A percentile compares a stretch with the other conserved stretches of the same genome.
Conservation (phyloP, 2,113 vertebrate genomes). For the Ictalurus furcatus region DNA sequence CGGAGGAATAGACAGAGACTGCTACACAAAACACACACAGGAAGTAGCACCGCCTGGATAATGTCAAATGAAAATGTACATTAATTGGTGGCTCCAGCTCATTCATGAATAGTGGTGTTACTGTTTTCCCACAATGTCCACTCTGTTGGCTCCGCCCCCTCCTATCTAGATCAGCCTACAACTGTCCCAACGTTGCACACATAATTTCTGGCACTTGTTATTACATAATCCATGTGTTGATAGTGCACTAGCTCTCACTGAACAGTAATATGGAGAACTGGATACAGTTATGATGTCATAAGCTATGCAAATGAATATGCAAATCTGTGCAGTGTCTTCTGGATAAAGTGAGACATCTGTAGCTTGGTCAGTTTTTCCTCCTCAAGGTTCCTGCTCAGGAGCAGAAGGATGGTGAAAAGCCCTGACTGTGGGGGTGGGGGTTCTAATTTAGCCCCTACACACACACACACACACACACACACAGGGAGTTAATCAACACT, state of each 20-base stretch:
- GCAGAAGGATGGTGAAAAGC: constrained; percentile 34
- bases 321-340: neutral
- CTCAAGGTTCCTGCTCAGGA: constrained; percentile 15
- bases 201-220: neutral
- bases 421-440: constrained; percentile 41
- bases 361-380: constrained; percentile 8
- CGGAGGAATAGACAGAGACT: neutral
- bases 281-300: neutral
- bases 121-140: neutral
- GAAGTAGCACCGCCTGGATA: neutral
- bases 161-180: too few species aligned
- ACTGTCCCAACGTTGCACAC: neutral
- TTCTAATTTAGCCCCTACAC: constrained; percentile 47
- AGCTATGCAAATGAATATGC: neutral
- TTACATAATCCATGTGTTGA: neutral
- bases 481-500: constrained; percentile 58
- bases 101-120: neutral
- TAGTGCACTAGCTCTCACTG: neutral
- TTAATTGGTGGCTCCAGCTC: neutral
- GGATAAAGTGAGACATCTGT: constrained; percentile 3
- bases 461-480: constrained; percentile 23
- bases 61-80: neutral
- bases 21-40: neutral
- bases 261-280: neutral
- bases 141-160: neutral